These are phyloP conservation scores for Tridacna crocea DNA, from an alignment of 2,888 invertebrate species.

Conservation along the genomic window DNA sequence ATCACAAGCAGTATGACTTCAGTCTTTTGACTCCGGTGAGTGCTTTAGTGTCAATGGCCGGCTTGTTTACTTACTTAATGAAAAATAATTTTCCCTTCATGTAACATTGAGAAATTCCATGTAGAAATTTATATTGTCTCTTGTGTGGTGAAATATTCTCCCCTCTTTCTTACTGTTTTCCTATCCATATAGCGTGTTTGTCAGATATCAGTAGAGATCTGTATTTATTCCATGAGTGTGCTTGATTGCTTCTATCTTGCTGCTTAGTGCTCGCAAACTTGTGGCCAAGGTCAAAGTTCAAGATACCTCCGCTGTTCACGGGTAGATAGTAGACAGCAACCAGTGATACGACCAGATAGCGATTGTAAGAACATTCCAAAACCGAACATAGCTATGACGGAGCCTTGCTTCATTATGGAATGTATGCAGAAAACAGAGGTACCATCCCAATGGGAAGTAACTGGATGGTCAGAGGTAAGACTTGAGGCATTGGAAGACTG, in stretches of 20 bases:
- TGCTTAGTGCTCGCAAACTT: constrained; percentile 76
- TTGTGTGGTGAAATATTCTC: too few relatives aligned
- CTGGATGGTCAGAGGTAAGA: constrained; percentile 71
- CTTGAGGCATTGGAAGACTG: constrained; percentile 1
- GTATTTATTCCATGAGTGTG: constrained; percentile 4
- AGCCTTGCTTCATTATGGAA: constrained; percentile 64
- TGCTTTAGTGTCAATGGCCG: too few relatives aligned
- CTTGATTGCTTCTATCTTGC: constrained; percentile 53
- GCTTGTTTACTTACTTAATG: too few relatives aligned
- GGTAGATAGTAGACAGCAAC: constrained; percentile 52
- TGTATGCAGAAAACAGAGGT: constrained; percentile 51
- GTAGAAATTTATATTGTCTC: too few relatives aligned
- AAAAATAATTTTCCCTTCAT: too few relatives aligned
- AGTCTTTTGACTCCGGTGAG: too few relatives aligned
- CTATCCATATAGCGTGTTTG: background rate
- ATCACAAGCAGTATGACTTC: too few relatives aligned
- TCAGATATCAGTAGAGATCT: constrained; percentile 2
- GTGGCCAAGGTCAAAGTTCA: constrained; percentile 67
- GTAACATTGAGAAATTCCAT: too few relatives aligned
- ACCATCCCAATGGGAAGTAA: constrained; percentile 60
- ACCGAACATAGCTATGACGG: constrained; percentile 63
- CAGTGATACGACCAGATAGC: constrained; percentile 52
- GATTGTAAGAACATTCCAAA: constrained; percentile 61
- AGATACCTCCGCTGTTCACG: constrained; percentile 68
- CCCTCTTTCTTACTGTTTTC: background rate